These are phyloP conservation scores for Physella acuta DNA, from an alignment of 1,140 invertebrate species.

Conservation along the genomic window DNA sequence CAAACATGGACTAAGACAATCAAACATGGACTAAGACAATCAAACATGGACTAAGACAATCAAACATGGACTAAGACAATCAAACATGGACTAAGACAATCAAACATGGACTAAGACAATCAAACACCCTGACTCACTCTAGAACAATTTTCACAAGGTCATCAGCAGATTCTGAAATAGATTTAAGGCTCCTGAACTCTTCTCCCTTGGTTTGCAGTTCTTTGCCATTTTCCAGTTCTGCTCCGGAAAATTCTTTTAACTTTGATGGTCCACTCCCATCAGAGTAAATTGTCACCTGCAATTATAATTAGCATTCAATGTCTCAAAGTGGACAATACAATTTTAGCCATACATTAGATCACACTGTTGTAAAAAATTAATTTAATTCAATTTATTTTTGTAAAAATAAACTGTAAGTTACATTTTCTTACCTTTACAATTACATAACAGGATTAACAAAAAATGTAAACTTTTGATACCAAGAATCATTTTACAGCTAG, in stretches of 20 bases:
- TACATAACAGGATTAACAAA: background rate
- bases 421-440: background rate
- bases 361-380: background rate
- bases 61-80: too few relatives aligned
- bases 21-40: too few relatives aligned
- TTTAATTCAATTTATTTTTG: background rate
- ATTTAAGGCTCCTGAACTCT: background rate
- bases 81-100: too few relatives aligned
- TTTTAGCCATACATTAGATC: background rate
- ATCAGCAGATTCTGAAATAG: background rate
- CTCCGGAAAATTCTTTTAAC: background rate
- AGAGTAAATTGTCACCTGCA: background rate
- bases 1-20: too few relatives aligned
- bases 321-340: background rate
- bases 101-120: too few relatives aligned
- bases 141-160: background rate
- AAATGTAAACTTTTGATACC: background rate
- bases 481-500: background rate
- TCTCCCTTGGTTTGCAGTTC: background rate
- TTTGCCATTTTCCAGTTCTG: background rate
- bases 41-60: too few relatives aligned
- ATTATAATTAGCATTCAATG: background rate
- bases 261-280: conserved; percentile 5
- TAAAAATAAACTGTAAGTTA: background rate
- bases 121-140: too few relatives aligned